Percentiles rank a stretch among this genome's conserved stretches.
These are phyloP conservation scores for Leptopilina myrica DNA, from an alignment of 2,888 invertebrate species.

Conservation along the genomic window DNA sequence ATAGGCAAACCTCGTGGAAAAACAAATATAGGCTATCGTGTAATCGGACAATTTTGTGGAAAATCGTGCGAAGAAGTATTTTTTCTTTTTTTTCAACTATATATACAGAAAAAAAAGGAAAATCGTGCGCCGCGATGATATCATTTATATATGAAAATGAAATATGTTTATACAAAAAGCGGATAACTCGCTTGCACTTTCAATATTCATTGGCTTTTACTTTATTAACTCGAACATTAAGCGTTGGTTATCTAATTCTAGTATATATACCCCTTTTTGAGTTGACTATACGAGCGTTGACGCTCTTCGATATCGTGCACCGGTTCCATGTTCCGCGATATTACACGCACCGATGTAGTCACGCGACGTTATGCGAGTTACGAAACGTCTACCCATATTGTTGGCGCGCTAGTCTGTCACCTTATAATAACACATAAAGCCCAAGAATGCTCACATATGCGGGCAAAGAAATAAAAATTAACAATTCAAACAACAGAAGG, in stretches of 20 bases:
- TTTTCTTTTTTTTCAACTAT: not conserved
- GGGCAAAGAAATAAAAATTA: conserved; percentile 13
- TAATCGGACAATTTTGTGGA: conserved; percentile 18
- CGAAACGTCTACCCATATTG: conserved; percentile 43
- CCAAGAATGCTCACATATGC: conserved; percentile 12
- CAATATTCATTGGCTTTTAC: conserved; percentile 37
- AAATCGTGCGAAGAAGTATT: not conserved
- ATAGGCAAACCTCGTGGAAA: not conserved
- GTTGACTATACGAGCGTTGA: conserved; percentile 25
- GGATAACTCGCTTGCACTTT: not conserved
- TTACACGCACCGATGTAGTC: conserved; percentile 48
- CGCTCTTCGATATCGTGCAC: conserved; percentile 40
- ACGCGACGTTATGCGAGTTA: conserved; percentile 54
- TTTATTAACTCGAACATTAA: conserved; percentile 31
- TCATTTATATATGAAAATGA: not conserved
- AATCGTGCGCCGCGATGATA: conserved; percentile 11
- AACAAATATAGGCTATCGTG: not conserved
- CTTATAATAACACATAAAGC: not conserved
- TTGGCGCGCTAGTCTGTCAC: conserved; percentile 11
- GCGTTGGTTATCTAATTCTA: conserved; percentile 35
- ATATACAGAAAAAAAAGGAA: not conserved
- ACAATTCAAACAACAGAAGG: not conserved
- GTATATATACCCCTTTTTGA: conserved; percentile 17
- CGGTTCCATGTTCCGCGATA: conserved; percentile 44
- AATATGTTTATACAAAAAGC: conserved; percentile 5